phyloP scores from a whole-genome alignment of 2,113 vertebrate genomes.

The Catagonus wagneri region DNA sequence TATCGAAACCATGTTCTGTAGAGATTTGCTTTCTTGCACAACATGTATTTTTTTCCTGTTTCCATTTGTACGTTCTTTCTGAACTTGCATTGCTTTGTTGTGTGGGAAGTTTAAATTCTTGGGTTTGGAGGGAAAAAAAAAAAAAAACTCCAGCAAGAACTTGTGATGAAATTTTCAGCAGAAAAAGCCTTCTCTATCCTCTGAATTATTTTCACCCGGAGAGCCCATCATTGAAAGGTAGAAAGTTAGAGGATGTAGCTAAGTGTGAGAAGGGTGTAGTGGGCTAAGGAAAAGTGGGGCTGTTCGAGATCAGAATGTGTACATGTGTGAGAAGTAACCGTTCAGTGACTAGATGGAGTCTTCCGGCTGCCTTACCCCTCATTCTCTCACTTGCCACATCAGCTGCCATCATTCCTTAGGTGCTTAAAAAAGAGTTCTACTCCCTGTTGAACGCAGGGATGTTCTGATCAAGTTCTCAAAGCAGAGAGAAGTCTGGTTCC shows the following conservation, averaged over 20 bases:
- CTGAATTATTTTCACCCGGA: not conserved
- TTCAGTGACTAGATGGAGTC: not conserved
- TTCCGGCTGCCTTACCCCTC: constrained; percentile 5
- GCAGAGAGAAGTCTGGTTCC: not conserved
- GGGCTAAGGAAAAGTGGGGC: not conserved
- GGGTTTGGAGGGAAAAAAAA: not conserved
- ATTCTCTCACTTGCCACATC: not conserved
- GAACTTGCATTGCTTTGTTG: not conserved
- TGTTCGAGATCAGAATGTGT: not conserved
- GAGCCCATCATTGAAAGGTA: not conserved
- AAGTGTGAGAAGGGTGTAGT: not conserved
- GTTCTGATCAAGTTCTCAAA: constrained; percentile 37
- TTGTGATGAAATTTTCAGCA: constrained; percentile 15
- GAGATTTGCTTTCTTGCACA: not conserved
- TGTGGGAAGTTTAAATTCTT: not conserved
- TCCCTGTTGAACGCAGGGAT: not conserved
- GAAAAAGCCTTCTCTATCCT: not conserved
- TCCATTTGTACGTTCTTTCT: not conserved
- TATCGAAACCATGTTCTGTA: not conserved
- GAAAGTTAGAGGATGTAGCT: not conserved
- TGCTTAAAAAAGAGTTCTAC: constrained; percentile 36
- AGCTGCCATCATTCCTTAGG: not conserved
- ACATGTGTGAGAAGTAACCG: not conserved
- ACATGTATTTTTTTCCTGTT: not conserved
- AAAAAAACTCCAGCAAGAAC: not conserved